Conservation (phyloP, 64 coral and sea anemone genomes). For the Montipora sp. region DNA sequence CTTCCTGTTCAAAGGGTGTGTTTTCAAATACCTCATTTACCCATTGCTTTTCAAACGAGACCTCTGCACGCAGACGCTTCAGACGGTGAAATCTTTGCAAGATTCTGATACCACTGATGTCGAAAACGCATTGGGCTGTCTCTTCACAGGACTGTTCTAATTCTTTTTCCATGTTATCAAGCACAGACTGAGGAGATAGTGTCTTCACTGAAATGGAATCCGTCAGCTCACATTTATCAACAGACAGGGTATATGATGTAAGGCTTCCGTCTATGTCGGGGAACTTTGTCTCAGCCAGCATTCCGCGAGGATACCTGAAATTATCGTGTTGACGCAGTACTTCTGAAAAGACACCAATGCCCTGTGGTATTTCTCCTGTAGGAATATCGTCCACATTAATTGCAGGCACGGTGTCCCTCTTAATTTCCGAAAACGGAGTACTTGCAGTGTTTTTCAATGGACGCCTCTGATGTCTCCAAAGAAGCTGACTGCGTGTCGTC, state of each 20-base stretch:
- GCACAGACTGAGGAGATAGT: not conserved
- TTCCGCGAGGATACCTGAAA: not conserved
- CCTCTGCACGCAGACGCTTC: constrained; percentile 1
- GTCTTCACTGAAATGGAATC: not conserved
- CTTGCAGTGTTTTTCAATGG: no score
- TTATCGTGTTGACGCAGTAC: constrained; percentile 1
- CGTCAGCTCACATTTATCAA: not conserved
- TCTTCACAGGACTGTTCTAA: not conserved
- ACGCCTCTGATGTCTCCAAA: no score
- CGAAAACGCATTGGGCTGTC: not conserved
- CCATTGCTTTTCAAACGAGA: constrained; percentile 22
- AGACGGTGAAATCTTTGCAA: constrained; percentile 29
- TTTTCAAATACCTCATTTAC: not conserved
- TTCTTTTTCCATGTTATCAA: not conserved
- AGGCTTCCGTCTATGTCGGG: not conserved
- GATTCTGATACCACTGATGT: not conserved
- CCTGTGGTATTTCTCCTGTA: no score
- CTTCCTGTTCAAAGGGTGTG: not conserved
- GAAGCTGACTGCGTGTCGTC: no score
- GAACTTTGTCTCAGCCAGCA: constrained; percentile 4
- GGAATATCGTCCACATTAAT: no score
- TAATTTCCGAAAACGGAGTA: no score
- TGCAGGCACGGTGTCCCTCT: no score
- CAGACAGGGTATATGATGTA: not conserved
- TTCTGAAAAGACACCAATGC: not conserved